Evolutionary conservation across 1,140 invertebrate species (phyloP).

Genomic region (Idris sp.): DNA sequence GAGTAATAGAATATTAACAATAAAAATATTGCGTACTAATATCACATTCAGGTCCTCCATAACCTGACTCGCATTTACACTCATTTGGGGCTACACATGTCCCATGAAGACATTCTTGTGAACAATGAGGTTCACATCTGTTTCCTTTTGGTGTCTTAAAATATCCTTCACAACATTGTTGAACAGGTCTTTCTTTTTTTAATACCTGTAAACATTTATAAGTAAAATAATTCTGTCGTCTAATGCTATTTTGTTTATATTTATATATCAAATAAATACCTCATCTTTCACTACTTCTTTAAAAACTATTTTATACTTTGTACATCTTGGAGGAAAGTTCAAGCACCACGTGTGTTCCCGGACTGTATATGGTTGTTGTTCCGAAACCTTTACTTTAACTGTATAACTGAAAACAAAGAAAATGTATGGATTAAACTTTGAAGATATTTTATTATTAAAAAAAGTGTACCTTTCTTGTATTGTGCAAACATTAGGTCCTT

Average conservation of each 20-base stretch:
- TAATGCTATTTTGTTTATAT: too few species aligned
- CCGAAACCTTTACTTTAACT: conserved; percentile 85
- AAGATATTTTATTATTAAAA: too few species aligned
- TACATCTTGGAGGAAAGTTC: conserved; percentile 89
- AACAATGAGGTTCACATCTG: conserved; percentile 88
- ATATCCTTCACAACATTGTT: conserved; percentile 92
- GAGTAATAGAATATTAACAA: too few species aligned
- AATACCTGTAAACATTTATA: conserved; percentile 79
- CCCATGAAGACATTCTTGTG: conserved; percentile 88
- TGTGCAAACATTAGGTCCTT: conserved; percentile 75
- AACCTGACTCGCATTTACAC: conserved; percentile 92
- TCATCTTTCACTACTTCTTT: conserved; percentile 84
- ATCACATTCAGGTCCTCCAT: conserved; percentile 91
- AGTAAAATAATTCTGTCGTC: too few species aligned
- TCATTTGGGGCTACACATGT: conserved; percentile 89
- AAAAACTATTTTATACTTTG: conserved; percentile 89
- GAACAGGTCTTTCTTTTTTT: conserved; percentile 85
- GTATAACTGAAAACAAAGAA: conserved; percentile 85
- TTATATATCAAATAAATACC: conserved; percentile 66
- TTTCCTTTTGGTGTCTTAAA: conserved; percentile 80
- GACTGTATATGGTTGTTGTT: conserved; percentile 88
- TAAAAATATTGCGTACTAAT: conserved; percentile 82
- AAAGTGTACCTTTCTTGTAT: conserved; percentile 71
- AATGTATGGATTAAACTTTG: too few species aligned
- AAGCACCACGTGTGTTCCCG: conserved; percentile 90